Evolutionary conservation across 2,888 invertebrate species (phyloP).

Genomic region (Candidula unifasciata): DNA sequence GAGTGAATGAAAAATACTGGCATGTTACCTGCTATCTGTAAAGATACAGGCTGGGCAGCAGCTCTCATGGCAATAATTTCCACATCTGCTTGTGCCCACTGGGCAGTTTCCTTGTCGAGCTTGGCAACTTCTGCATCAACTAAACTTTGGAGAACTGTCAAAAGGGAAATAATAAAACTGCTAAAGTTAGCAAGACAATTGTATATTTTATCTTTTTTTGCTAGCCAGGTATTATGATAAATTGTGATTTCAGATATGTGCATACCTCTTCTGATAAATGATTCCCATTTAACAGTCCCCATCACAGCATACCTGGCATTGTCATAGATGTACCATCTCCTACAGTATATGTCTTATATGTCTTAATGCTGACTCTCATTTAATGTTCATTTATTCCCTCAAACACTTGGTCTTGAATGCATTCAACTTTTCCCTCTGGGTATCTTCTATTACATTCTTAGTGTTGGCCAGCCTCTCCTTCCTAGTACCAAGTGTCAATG

Average conservation of each 20-base stretch:
- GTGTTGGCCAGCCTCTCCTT: too few species aligned
- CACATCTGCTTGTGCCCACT: conserved; percentile 30
- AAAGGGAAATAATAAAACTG: not conserved
- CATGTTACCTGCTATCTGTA: conserved; percentile 37
- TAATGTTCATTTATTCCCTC: too few species aligned
- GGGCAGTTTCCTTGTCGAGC: conserved; percentile 30
- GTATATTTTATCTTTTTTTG: not conserved
- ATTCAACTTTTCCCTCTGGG: too few species aligned
- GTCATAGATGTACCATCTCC: too few species aligned
- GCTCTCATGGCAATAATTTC: conserved; percentile 15
- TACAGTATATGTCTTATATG: too few species aligned
- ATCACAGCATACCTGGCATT: too few species aligned
- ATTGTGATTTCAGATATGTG: not conserved
- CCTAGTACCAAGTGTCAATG: too few species aligned
- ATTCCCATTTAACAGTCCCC: too few species aligned
- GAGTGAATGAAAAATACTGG: not conserved
- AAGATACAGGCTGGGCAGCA: conserved; percentile 26
- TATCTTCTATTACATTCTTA: too few species aligned
- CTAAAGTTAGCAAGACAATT: not conserved
- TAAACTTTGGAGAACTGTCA: conserved; percentile 22
- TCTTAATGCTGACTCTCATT: too few species aligned
- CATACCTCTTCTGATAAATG: too few species aligned
- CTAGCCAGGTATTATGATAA: not conserved
- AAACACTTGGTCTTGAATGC: too few species aligned
- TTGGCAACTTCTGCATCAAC: conserved; percentile 7